Evolutionary conservation across 2,888 invertebrate genomes (phyloP).

Genomic region (Caenorhabditis japonica): DNA sequence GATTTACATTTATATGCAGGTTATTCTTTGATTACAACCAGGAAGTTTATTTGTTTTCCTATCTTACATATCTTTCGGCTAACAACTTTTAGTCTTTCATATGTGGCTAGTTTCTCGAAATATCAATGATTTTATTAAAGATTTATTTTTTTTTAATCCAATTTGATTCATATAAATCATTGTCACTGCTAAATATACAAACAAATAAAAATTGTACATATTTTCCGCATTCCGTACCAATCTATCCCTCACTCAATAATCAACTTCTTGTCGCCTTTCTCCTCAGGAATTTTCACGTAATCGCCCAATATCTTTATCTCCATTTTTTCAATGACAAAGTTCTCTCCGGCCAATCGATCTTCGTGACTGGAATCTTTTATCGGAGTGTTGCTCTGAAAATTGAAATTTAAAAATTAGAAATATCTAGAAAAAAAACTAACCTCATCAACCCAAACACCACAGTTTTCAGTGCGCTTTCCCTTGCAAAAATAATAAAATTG

Average conservation of each 20-base stretch:
- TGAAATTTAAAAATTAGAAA: too few relatives aligned
- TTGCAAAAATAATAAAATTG: conserved; percentile 47
- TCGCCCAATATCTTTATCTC: conserved; percentile 21
- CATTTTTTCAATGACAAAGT: conserved; percentile 40
- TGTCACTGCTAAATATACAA: conserved; percentile 24
- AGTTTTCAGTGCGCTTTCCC: conserved; percentile 32
- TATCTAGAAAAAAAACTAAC: background rate
- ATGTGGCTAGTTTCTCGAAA: too few relatives aligned
- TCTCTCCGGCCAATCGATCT: conserved; percentile 23
- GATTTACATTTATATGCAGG: too few relatives aligned
- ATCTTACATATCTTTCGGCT: too few relatives aligned
- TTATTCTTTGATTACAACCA: too few relatives aligned
- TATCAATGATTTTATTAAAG: too few relatives aligned
- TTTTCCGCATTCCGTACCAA: too few relatives aligned
- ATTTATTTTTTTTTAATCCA: too few relatives aligned
- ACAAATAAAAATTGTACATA: too few relatives aligned
- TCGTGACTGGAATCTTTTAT: conserved; percentile 13
- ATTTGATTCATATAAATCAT: too few relatives aligned
- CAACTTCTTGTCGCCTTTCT: conserved; percentile 34
- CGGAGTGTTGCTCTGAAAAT: conserved; percentile 26
- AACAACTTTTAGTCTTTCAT: too few relatives aligned
- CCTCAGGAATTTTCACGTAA: conserved; percentile 37
- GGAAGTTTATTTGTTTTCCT: too few relatives aligned
- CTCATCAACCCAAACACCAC: conserved; percentile 42
- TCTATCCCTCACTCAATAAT: conserved; percentile 30